phyloP scores from a whole-genome alignment of 2,113 vertebrate species.

The Jaculus jaculus region DNA sequence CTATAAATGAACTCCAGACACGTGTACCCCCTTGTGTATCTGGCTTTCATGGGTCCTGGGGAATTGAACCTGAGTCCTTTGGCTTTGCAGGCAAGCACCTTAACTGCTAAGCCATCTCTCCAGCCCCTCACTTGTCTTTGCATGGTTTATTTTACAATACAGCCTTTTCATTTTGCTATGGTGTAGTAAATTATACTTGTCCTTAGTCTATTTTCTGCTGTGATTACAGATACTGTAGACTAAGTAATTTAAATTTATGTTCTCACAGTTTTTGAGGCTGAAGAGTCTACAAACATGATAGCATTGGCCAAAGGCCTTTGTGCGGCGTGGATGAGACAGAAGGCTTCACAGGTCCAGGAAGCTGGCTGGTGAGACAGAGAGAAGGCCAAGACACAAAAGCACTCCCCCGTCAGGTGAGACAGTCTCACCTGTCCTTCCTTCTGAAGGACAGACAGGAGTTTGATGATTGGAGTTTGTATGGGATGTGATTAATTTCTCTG shows the following conservation, averaged over 20 bases:
- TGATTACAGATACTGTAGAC: not conserved
- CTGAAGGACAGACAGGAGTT: not conserved
- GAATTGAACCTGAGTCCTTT: too few relatives aligned
- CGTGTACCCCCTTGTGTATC: too few relatives aligned
- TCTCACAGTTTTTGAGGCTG: not conserved
- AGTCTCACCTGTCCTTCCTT: not conserved
- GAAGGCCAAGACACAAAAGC: not conserved
- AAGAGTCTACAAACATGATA: not conserved
- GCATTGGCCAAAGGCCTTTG: not conserved
- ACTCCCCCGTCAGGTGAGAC: not conserved
- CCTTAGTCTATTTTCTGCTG: not conserved
- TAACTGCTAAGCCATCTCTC: too few relatives aligned
- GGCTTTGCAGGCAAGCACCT: too few relatives aligned
- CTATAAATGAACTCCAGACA: too few relatives aligned
- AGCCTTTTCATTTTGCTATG: not conserved
- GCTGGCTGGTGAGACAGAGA: not conserved
- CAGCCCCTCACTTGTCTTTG: not conserved
- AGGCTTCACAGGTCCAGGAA: not conserved
- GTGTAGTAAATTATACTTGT: not conserved
- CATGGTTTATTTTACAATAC: not conserved
- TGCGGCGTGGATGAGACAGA: not conserved
- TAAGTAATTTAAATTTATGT: not conserved
- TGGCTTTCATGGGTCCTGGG: too few relatives aligned
- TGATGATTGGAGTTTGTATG: not conserved
- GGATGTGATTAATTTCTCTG: not conserved